Evolutionary conservation across 2,113 vertebrate species (phyloP), one percentile per base, ranked within the genome.

Genomic region (Limnothrissa miodon): DNA sequence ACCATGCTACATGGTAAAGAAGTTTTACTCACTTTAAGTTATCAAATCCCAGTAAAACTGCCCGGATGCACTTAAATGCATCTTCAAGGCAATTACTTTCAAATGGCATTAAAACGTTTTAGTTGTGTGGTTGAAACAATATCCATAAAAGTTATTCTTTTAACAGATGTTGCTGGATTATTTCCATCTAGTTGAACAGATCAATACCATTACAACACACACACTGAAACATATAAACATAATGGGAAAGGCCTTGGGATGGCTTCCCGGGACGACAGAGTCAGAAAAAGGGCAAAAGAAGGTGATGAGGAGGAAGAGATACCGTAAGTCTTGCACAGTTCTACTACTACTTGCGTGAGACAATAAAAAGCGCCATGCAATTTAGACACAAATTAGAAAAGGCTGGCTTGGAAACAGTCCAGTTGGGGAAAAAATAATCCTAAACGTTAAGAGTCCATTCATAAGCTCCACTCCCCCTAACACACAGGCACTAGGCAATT

Each of bases 401-500:
- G 66, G 33, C 66, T 74, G 66, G 66, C 66, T 74, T 74, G 33
- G 66, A 86, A 86, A 78, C 10, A 59, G 44, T 81, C 78, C 45
- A 82, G 46, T 44, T 36, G 44, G 23, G 25, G 42, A 74, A 82
- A 48, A 45, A 46, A 33, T 53, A 25, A 42, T 6, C 42, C 42
- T 42, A 42, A 42, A 42, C 6, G 42, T 42, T 45, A 44, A 82
- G 59, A 66, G 59, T 66, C 25, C 59, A 25, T 25, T 29, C 33
- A 29, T 74, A 44, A 66, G 81, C 81, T 80, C 83, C 39, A 66
- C 42, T 36, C 51, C 79, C 45, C 78, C 46, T 66, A 66, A 80
- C 53, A 78, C 79, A 79, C 79, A 85, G 84, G 81, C 79, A 85
- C 83, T 84, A 39, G 82, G 70, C 66, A 80, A 79, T 39, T 70